Percentiles rank a stretch among this genome's conserved stretches.
These are phyloP conservation scores for Gortyna flavago DNA, from an alignment of 2,888 invertebrate genomes.

Conservation along the genomic window DNA sequence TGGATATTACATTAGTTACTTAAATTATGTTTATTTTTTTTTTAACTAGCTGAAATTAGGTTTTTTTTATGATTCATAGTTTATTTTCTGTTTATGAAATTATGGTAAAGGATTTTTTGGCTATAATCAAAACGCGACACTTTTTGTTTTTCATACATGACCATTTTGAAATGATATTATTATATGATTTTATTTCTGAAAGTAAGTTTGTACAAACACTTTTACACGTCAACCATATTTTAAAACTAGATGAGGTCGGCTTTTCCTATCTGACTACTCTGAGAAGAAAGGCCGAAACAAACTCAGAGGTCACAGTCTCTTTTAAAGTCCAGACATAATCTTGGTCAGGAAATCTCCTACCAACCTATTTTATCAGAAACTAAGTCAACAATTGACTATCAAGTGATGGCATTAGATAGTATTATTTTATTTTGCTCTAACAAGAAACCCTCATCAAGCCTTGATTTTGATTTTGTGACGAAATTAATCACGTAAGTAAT, in stretches of 20 bases:
- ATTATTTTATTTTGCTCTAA: constrained; percentile 15
- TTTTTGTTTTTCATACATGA: background rate
- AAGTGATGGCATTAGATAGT: constrained; percentile 4
- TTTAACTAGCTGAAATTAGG: background rate
- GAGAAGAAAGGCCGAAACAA: background rate
- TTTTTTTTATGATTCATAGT: constrained; percentile 4
- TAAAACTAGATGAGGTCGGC: background rate
- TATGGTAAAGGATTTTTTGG: constrained; percentile 1
- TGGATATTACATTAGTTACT: background rate
- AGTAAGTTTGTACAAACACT: background rate
- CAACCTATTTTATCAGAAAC: background rate
- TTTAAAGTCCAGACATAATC: background rate
- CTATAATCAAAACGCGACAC: constrained; percentile 24
- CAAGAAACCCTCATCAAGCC: background rate
- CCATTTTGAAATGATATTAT: background rate
- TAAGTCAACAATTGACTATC: constrained; percentile 1
- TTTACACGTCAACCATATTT: background rate
- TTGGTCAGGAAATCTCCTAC: background rate
- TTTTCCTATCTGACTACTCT: background rate
- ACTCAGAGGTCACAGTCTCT: background rate
- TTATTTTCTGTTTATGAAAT: constrained; percentile 39
- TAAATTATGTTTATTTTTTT: too few species aligned
- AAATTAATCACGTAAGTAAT: background rate
- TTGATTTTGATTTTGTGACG: constrained; percentile 9
- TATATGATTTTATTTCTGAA: background rate